Evolutionary conservation across 2,888 invertebrate species (phyloP).

Genomic region (Amphipoea oculea): DNA sequence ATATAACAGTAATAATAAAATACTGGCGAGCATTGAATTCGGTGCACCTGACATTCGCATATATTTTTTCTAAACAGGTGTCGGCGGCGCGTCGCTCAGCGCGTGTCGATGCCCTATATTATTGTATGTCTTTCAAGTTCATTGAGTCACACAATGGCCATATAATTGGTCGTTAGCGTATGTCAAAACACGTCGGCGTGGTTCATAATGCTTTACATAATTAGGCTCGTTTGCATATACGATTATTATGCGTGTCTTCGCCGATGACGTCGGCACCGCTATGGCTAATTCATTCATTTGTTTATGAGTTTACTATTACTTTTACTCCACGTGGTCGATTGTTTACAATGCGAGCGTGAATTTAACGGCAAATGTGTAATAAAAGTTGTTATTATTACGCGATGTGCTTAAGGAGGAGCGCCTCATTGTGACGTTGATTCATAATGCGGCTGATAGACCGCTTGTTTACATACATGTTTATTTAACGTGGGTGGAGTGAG

Average conservation of each 20-base stretch:
- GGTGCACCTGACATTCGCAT: conserved; percentile 84
- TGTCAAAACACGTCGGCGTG: conserved; percentile 86
- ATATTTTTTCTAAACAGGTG: conserved; percentile 87
- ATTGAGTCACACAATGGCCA: conserved; percentile 87
- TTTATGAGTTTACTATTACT: conserved; percentile 88
- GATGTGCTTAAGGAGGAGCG: conserved; percentile 67
- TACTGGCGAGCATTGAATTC: conserved; percentile 77
- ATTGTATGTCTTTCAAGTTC: conserved; percentile 88
- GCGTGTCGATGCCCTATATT: conserved; percentile 89
- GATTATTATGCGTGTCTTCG: conserved; percentile 89
- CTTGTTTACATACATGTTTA: conserved; percentile 66
- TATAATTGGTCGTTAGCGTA: conserved; percentile 87
- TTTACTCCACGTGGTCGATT: conserved; percentile 87
- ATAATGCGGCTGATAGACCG: conserved; percentile 64
- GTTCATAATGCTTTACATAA: conserved; percentile 88
- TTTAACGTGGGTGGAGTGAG: conserved; percentile 55
- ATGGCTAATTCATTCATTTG: conserved; percentile 88
- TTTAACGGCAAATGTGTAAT: conserved; percentile 83
- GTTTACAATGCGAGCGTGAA: conserved; percentile 82
- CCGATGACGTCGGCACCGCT: conserved; percentile 82
- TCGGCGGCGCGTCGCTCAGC: conserved; percentile 69
- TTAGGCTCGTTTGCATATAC: conserved; percentile 88
- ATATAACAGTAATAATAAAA: conserved; percentile 74
- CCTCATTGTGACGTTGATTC: conserved; percentile 69
- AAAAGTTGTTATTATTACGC: conserved; percentile 79